Evolutionary conservation across 2,888 invertebrate species (phyloP), one percentile per base, ranked within the genome.

Genomic region (Orchestes rusci): DNA sequence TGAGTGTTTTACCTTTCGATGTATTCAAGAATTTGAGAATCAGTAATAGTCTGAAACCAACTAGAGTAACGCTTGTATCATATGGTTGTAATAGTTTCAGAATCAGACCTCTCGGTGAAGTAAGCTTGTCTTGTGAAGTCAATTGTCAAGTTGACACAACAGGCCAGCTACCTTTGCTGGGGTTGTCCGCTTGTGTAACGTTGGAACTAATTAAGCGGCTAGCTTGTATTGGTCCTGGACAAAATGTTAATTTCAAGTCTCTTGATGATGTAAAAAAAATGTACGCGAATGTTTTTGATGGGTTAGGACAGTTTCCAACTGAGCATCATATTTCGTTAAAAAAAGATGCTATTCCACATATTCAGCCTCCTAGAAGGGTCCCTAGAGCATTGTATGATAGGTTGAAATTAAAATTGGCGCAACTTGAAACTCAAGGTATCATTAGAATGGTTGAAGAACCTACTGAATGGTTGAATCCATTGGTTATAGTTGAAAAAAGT

Each of bases 401-500:
- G 18, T 8, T 41, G 16, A 45, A 12, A 30, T 12, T 30, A 30
- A 30, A 30, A 30, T 15, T 31, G 1, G 30, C 42, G 8, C 12
- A 43, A 23, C 15, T 42, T 3, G 39, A 38, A 19, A 3, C 4
- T 13, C 3, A 44, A 12, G 38, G 18, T 3, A 16, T 36, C 10
- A 43, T 43, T 7, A 16, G 7, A 12, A 50, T 47, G 40, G 42
- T 47, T 13, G 45, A 47, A 12, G 30, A 48, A 16, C 43, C 51
- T 17, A 44, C 43, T 5, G 43, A 50, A 17, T 52, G 43, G 44
- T 16, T 52, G 3, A 49, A 49, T 39, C 45, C 53, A 18, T 16
- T 53, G 19, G 47, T 53, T 4, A 43, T 53, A n/a, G 49, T 49
- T 4, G 47, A 52, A 39, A 53, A 53, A 17, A 33, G 38, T 34